Base-by-base conservation (phyloP, 2,888 invertebrate species). In the Himalopsyche kuldschensis region DNA sequence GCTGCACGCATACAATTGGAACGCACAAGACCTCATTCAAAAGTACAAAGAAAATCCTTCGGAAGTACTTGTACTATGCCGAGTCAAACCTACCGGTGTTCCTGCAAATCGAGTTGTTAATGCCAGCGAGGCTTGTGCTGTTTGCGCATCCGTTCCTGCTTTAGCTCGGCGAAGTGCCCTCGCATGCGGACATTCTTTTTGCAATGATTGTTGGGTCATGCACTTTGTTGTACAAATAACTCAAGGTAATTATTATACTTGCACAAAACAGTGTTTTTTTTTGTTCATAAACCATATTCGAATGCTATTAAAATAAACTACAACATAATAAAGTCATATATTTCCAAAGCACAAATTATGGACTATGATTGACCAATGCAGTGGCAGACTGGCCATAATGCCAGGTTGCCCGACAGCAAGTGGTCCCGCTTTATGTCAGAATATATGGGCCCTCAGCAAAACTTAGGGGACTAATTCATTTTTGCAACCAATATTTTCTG, bases 201-300 rank as follows among this genome's bases (percentile, higher is more conserved):
- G 99, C 90, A 96, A 95, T 90, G 96, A 97, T 87, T 99, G 99
- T 90, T 99, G 99, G 99, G 94, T 95, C 85, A 95, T 94, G 93
- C 97, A 98, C 93, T 97, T 99, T 90, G 97, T 98, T 93, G 96
- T 97, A 88, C 98, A 99, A 94, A 97, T 99, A 87, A 94, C 94
- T 90, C 97, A 97, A 91, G 97, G 97, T 90, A 93, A 93, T 55
- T 55, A 48, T 48, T 2, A 41, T 35, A 8, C 35, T 1, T 35
- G 10, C 10, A 35, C 1, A 35, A 35, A 35, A 35, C 6, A 1
- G 35, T 35, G 8, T 5, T 35, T 35, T 35, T 35, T 35, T 35
- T 35, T 6, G 5, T 35, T 8, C 15, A 11, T 15, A 41, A 41
- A 41, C 6, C 11, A 41, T 8, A 1, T 8, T 8, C 10, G 15